phyloP scores from a whole-genome alignment of 2,113 vertebrate species.

The Bubo bubo region DNA sequence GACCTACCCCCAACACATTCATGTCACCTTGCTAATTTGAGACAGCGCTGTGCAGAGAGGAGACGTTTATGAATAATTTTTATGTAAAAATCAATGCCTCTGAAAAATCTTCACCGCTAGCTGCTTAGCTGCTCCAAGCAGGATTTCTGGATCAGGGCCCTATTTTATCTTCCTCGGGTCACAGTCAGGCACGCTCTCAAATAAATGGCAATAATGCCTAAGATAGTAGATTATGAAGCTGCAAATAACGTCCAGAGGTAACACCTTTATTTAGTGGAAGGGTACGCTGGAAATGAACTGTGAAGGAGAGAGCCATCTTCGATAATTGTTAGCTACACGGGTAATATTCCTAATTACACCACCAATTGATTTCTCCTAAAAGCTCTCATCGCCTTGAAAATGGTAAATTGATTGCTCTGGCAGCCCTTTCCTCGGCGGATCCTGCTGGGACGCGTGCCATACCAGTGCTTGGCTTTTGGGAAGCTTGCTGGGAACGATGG shows the following conservation, averaged over 20 bases:
- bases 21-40: neutral
- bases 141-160: conserved; percentile 6
- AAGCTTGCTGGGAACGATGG: neutral
- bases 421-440: neutral
- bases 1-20: neutral
- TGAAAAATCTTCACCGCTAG: neutral
- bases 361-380: neutral
- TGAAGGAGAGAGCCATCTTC: conserved; percentile 13
- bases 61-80: neutral
- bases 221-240: neutral
- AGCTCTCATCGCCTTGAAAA: neutral
- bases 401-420: neutral
- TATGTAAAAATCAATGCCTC: neutral
- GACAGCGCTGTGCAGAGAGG: neutral
- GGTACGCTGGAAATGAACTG: conserved; percentile 10
- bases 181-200: neutral
- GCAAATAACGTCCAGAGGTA: neutral
- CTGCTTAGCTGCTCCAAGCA: neutral
- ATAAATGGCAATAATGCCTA: neutral
- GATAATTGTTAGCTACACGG: neutral
- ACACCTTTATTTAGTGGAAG: conserved; percentile 21
- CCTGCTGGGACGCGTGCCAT: accelerated
- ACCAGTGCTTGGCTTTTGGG: neutral
- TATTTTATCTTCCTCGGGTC: conserved; percentile 1
- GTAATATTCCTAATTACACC: conserved; percentile 12